Base-by-base conservation (phyloP, 2,113 vertebrate genomes). In the Varanus salvator region DNA sequence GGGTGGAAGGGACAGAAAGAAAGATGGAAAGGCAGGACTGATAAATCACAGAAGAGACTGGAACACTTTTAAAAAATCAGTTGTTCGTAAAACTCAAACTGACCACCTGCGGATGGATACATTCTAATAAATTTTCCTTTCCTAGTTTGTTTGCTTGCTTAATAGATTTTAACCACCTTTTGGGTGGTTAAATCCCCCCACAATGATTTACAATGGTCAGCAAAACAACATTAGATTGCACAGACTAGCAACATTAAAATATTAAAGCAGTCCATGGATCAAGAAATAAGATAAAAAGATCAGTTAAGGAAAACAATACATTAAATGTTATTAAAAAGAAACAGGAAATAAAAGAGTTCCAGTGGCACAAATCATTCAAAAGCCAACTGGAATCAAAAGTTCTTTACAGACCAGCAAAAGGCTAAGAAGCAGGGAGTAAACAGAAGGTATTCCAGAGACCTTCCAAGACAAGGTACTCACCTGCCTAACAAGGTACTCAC, bases 21-120 rank as follows among this genome's bases (percentile, higher is more conserved):
- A 34, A 74, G 50, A 74, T 86, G n/a, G 50, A 57, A 75, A 86
- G 71, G 2, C 50, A 57, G 71, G 54, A 54, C 21, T 86, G 69
- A 86, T 86, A 75, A 86, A 86, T 75, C 69, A 74, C n/a, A 75
- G 69, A 75, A 54, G 50, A 75, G n/a, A 57, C 8, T 34, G 14
- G 48, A 34, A 86, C 48, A 86, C 57, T 54, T 54, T 54, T 57
- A 74, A 75, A 57, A 34, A 52, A 74, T 71, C 8, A 66, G 69
- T 57, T 75, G 57, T 86, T 75, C 75, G 75, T 75, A 57, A 86
- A 74, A 52, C 19, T 50, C 29, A 27, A 84, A 84, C 6, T 34
- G 19, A 19, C 19, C 31, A 86, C 71, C 50, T 75, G 31, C 38
- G 57, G 31, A 34, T 74, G 54, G 69, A 12, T 38, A 34, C 31